Base-by-base conservation (phyloP, 2,113 vertebrate genomes). In the Eulacestoma nigropectus region DNA sequence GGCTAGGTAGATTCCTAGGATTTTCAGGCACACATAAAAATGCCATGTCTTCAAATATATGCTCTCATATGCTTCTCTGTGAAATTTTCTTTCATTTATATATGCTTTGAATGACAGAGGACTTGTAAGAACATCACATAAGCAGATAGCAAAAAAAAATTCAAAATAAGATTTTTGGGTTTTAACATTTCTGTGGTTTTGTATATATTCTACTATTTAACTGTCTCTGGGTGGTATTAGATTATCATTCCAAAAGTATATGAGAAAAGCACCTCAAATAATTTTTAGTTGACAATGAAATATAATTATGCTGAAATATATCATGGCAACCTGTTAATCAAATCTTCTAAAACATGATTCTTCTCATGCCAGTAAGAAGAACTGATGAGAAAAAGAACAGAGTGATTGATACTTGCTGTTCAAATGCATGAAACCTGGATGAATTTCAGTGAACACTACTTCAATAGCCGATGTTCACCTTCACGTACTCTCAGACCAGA, bases 271-370 rank as follows among this genome's bases (percentile, higher is more conserved):
- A 53, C 37, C 39, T 59, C n/a, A 74, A 77, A 67, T 81, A 72
- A 87, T 72, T 78, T 64, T 27, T 33, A 39, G 33, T 13, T 87
- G 35, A 83, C 55, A 93, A 62, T 73, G 27, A 94, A 80, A 88
- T 77, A 42, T 13, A 86, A 47, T 57, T 69, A 70, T 74, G 49
- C 46, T 47, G 59, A 85, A 92, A 88, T 81, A 42, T 37, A 32
- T 85, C 18, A 67, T 39, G 35, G 32, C 46, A 86, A 42, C 6
- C 42, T 63, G 6, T 62, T 88, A 85, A 85, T 21, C 72, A 32
- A 78, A 94, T 95, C 41, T 87, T 62, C 55, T 75, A 65, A 59
- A 91, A 84, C 22, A 16, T 15, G 13, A 49, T 62, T 68, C 26
- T 60, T 84, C 42, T 76, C 11, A 53, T 29, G 10, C 55, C 41